phyloP scores from a whole-genome alignment of 2,888 invertebrate species.

The Volucella inanis region DNA sequence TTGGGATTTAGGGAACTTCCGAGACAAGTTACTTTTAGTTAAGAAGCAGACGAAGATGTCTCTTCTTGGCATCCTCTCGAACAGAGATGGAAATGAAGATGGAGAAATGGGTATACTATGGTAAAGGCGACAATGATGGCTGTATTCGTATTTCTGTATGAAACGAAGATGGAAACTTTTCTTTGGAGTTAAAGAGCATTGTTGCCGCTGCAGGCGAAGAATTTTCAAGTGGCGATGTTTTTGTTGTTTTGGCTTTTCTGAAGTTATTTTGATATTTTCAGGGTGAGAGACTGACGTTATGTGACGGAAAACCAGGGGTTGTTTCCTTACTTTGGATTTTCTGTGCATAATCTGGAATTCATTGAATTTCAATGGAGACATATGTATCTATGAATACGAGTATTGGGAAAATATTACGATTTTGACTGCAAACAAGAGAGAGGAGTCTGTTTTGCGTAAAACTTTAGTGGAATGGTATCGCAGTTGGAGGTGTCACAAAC shows the following conservation, averaged over 20 bases:
- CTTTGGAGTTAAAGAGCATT: constrained; percentile 67
- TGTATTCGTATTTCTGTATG: constrained; percentile 31
- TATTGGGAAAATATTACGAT: too few species aligned
- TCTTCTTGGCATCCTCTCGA: constrained; percentile 13
- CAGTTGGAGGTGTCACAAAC: too few species aligned
- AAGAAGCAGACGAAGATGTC: constrained; percentile 42
- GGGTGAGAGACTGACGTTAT: too few species aligned
- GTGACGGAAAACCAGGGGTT: too few species aligned
- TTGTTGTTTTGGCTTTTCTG: constrained; percentile 48
- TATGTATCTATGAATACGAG: too few species aligned
- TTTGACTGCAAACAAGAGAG: too few species aligned
- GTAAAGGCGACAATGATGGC: background rate
- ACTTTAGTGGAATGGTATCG: too few species aligned
- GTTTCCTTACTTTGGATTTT: too few species aligned
- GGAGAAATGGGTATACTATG: constrained; percentile 22
- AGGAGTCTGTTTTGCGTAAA: too few species aligned
- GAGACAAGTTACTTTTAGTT: constrained; percentile 64
- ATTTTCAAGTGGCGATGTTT: constrained; percentile 29
- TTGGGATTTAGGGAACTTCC: constrained; percentile 62
- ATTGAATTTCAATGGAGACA: too few species aligned
- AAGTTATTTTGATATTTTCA: constrained; percentile 12
- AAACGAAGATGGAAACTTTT: constrained; percentile 27
- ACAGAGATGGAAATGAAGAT: constrained; percentile 10
- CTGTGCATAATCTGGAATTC: too few species aligned
- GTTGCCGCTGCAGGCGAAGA: constrained; percentile 50